Evolutionary conservation across 2,797 vertebrate species (phyloP).

Genomic region (Cetoscarus ocellatus): DNA sequence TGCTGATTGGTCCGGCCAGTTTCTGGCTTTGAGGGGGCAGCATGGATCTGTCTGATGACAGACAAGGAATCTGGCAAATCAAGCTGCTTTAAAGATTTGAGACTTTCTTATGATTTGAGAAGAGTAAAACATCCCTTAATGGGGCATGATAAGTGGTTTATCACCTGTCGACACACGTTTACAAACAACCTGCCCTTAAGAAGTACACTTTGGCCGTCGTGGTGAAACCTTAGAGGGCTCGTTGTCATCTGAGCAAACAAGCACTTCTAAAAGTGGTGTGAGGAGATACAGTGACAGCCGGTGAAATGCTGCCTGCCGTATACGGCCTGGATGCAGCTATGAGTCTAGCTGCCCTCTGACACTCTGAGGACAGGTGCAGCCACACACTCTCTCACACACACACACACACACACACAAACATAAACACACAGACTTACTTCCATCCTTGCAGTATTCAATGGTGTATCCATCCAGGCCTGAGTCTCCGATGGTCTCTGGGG

Average conservation of each 20-base stretch:
- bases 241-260: constrained; percentile 71
- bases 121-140: constrained; percentile 22
- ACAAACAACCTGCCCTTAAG: constrained; percentile 71
- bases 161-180: constrained; percentile 67
- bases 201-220: constrained; percentile 50
- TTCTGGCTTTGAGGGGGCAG: too few species aligned
- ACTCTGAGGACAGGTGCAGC: constrained; percentile 81
- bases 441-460: constrained; percentile 91
- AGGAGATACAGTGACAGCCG: constrained; percentile 76
- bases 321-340: constrained; percentile 67
- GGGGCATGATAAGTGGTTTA: constrained; percentile 55
- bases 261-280: constrained; percentile 80
- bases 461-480: constrained; percentile 89
- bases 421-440: constrained; percentile 84
- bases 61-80: too few species aligned
- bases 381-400: background rate
- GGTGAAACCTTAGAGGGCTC: constrained; percentile 64
- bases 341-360: constrained; percentile 77
- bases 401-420: constrained; percentile 30
- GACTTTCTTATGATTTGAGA: background rate
- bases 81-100: too few species aligned
- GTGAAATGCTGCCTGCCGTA: constrained; percentile 73
- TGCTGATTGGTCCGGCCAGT: too few species aligned
- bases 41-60: too few species aligned
- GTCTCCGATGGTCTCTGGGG: constrained; percentile 84